A percentile compares a stretch with the other conserved stretches of the same genome.
Conservation (phyloP, 2,888 invertebrate genomes). For the Campaea margaritaria region DNA sequence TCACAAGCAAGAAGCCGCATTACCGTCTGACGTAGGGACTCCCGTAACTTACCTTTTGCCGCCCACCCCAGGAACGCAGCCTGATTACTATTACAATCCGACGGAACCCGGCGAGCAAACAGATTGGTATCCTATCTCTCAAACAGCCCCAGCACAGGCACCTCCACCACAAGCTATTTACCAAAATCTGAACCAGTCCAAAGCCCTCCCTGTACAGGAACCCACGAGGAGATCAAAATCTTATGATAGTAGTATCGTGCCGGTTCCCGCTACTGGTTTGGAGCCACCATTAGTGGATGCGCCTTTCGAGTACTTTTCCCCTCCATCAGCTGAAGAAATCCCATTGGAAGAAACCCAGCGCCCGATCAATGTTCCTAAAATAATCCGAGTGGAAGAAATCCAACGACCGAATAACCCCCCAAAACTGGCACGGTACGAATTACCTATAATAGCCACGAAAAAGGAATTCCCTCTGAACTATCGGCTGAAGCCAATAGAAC, state of each 20-base stretch:
- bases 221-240: slow-evolving; percentile 35
- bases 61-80: slow-evolving; percentile 59
- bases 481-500: slow-evolving; percentile 55
- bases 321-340: slow-evolving; percentile 51
- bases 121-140: slow-evolving; percentile 76
- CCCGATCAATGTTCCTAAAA: slow-evolving; percentile 63
- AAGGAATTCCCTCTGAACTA: slow-evolving; percentile 40
- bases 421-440: slow-evolving; percentile 37
- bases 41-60: slow-evolving; percentile 74
- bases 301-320: slow-evolving; percentile 62
- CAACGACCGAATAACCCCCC: slow-evolving; percentile 49
- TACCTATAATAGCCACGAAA: slow-evolving; percentile 40
- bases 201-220: slow-evolving; percentile 30
- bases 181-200: slow-evolving; percentile 44
- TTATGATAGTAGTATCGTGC: slow-evolving; percentile 41
- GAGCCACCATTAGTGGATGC: slow-evolving; percentile 70
- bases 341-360: slow-evolving; percentile 71
- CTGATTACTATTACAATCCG: slow-evolving; percentile 59
- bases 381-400: slow-evolving; percentile 48
- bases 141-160: slow-evolving; percentile 38
- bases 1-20: slow-evolving; percentile 57
- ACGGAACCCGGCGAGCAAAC: slow-evolving; percentile 64
- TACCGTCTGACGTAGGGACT: slow-evolving; percentile 53
- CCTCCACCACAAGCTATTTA: slow-evolving; percentile 50
- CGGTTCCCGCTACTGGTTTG: slow-evolving; percentile 64